Base-by-base conservation (phyloP, 2,888 invertebrate genomes). In the Diplazon laetatorius region DNA sequence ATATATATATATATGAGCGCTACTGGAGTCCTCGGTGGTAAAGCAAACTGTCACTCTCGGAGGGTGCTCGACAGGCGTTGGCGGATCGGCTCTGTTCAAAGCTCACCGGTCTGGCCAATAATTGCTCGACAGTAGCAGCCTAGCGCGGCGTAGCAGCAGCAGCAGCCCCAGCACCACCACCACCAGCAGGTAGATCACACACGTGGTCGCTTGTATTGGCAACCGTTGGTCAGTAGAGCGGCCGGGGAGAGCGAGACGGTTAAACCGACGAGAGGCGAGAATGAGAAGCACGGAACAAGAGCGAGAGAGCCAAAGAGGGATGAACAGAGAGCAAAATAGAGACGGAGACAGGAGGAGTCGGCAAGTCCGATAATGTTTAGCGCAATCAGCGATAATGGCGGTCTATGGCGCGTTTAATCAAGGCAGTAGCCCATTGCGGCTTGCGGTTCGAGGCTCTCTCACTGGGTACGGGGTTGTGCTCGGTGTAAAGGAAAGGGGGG, bases 321-420 rank as follows among this genome's bases (percentile, higher is more conserved):
- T 65, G 63, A 66, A 65, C 72, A 68, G 60, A 62, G 73, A 80
- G 82, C 62, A 60, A 75, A 75, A 57, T 66, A 73, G 76, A 68
- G 73, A 69, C 74, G 63, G 76, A 57, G 75, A 50, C 74, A 66
- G 74, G 73, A 81, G 80, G 82, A 83, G 81, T 72, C 80, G 85
- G 85, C 85, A 82, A 85, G 86, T 86, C 90, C 87, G 90, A 89
- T 91, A 91, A 91, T 91, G 91, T 91, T 91, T 90, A 90, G 90
- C 90, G 90, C 90, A 91, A 91, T 91, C 91, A 91, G 90, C 90
- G 91, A 91, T 91, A 91, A 91, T 91, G 89, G 90, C 89, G 90
- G 90, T 91, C 90, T 90, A 90, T 88, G 90, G 90, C 89, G 90
- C 90, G 91, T 91, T 91, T 91, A 91, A 91, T 91, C 91, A 91